Evolutionary conservation across 1,140 invertebrate genomes (phyloP).

Genomic region (Papilio polytes): DNA sequence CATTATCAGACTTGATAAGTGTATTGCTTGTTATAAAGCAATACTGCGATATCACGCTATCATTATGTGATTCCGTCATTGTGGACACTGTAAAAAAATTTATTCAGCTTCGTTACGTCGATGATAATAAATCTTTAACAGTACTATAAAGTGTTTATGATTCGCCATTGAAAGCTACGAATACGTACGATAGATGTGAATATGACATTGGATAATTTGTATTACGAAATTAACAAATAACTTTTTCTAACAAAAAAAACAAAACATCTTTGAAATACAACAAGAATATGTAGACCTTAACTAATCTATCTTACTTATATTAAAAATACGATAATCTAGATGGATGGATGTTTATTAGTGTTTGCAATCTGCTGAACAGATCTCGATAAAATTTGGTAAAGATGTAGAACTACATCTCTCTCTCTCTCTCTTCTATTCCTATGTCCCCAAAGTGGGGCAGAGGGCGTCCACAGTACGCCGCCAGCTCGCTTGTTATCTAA

Average conservation of each 20-base stretch:
- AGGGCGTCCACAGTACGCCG: too few relatives aligned
- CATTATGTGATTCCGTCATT: conserved; percentile 12
- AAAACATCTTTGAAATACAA: too few relatives aligned
- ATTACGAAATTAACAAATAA: not conserved
- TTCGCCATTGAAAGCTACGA: not conserved
- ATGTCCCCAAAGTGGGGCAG: too few relatives aligned
- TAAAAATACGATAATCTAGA: too few relatives aligned
- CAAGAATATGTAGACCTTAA: not conserved
- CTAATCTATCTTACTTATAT: too few relatives aligned
- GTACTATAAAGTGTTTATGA: conserved; percentile 10
- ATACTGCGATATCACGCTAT: not conserved
- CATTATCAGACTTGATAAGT: not conserved
- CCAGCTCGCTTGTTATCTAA: too few relatives aligned
- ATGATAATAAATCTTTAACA: conserved; percentile 13
- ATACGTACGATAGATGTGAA: not conserved
- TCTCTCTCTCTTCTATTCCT: too few relatives aligned
- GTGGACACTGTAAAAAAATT: conserved; percentile 4
- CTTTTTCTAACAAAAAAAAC: too few relatives aligned
- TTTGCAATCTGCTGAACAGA: too few relatives aligned
- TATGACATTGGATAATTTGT: not conserved
- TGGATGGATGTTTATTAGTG: too few relatives aligned
- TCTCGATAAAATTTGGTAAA: too few relatives aligned
- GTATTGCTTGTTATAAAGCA: conserved; percentile 6
- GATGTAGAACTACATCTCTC: too few relatives aligned
- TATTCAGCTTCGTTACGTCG: conserved; percentile 7